Evolutionary conservation across 2,888 invertebrate genomes (phyloP).

Genomic region (Polietes domitor): DNA sequence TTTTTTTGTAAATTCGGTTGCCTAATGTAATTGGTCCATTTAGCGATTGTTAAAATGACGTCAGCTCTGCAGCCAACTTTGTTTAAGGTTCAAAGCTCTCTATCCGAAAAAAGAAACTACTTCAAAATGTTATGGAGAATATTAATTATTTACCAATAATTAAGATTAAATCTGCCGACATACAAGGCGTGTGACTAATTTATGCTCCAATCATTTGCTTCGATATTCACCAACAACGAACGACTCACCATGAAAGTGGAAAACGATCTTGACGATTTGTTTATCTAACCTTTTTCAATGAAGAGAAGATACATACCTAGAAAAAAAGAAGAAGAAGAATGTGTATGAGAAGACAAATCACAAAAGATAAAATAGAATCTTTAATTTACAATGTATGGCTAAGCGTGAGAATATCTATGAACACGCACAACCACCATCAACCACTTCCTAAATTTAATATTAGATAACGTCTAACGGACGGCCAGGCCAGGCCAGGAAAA

Average conservation of each 20-base stretch:
- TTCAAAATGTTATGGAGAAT: not conserved
- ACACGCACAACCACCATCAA: too few species aligned
- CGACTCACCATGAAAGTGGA: slow-evolving; percentile 13
- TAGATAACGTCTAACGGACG: not conserved
- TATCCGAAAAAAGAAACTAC: too few species aligned
- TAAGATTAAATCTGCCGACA: not conserved
- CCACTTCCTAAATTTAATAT: slow-evolving; percentile 26
- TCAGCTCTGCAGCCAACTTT: too few species aligned
- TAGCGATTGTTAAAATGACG: too few species aligned
- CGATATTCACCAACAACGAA: not conserved
- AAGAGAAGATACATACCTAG: slow-evolving; percentile 35
- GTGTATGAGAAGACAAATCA: not conserved
- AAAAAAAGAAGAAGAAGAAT: not conserved
- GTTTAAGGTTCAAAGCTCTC: too few species aligned
- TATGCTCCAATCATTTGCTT: not conserved
- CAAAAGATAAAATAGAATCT: slow-evolving; percentile 27
- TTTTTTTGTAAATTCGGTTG: too few species aligned
- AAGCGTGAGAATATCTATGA: slow-evolving; percentile 33
- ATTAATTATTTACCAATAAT: slow-evolving; percentile 12
- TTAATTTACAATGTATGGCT: slow-evolving; percentile 38
- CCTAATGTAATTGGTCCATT: too few species aligned
- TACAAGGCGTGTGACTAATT: slow-evolving; percentile 39
- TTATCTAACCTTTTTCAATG: not conserved
- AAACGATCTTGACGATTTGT: not conserved
- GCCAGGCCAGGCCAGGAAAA: not conserved